phyloP scores from a whole-genome alignment of 2,113 vertebrate species.

The Pleuronectes platessa region DNA sequence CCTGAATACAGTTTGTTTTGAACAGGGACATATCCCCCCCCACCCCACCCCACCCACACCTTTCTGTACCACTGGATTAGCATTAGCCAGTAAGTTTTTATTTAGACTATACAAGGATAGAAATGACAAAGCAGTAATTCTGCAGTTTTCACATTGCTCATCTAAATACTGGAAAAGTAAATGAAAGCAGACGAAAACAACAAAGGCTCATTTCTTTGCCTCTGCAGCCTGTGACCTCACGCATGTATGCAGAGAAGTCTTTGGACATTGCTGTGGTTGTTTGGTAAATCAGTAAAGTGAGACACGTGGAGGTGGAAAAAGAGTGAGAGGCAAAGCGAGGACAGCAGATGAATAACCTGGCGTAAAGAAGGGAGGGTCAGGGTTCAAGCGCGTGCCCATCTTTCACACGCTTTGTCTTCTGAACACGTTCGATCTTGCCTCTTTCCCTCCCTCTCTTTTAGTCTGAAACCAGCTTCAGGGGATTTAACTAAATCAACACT shows the following conservation, averaged over 20 bases:
- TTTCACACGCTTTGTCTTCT: conserved; percentile 20
- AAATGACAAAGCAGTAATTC: too few relatives aligned
- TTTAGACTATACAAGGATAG: too few relatives aligned
- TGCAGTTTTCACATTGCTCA: not conserved
- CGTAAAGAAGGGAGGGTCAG: not conserved
- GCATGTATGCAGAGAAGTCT: not conserved
- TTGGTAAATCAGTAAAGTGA: conserved; percentile 1
- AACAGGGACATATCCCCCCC: too few relatives aligned
- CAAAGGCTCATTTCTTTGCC: not conserved
- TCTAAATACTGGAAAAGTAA: not conserved
- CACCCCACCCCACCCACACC: too few relatives aligned
- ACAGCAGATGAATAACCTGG: too few relatives aligned
- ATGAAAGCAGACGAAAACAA: not conserved
- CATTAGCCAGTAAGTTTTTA: too few relatives aligned
- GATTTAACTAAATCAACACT: conserved; percentile 33
- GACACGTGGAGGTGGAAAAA: not conserved
- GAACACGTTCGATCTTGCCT: conserved; percentile 41
- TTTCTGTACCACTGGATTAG: too few relatives aligned
- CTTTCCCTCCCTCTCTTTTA: not conserved
- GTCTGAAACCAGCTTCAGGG: conserved; percentile 5
- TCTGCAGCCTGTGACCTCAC: conserved; percentile 4
- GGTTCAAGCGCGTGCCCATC: conserved; percentile 3
- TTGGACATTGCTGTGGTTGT: not conserved
- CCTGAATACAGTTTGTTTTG: too few relatives aligned
- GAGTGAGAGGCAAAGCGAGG: too few relatives aligned